Evolutionary conservation across 2,888 invertebrate genomes (phyloP).

Genomic region (Hartigia nigra): DNA sequence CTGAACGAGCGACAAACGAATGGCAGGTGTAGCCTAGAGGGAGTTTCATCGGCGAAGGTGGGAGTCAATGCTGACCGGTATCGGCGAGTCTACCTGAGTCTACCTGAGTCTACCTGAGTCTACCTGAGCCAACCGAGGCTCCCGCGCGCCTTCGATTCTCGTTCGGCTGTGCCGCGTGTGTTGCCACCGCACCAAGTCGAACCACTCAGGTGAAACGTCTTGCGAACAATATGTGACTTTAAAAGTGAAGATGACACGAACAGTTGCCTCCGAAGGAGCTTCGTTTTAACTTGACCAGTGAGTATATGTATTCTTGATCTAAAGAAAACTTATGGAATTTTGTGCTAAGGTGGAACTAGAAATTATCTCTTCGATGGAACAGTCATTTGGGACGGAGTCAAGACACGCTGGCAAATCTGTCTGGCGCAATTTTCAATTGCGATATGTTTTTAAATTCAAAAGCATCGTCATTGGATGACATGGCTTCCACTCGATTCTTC

Average conservation of each 20-base stretch:
- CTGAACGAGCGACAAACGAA: neutral
- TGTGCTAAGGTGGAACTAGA: neutral
- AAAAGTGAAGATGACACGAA: neutral
- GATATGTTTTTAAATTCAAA: neutral
- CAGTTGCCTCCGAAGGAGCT: neutral
- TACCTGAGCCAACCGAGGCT: constrained; percentile 25
- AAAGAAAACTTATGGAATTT: neutral
- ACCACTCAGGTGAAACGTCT: constrained; percentile 31
- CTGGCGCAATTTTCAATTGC: neutral
- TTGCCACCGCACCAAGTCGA: constrained; percentile 40
- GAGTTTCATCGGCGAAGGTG: constrained; percentile 45
- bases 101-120: neutral
- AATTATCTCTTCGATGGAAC: neutral
- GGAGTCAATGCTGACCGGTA: constrained; percentile 51
- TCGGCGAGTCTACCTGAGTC: constrained; percentile 14
- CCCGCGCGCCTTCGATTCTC: constrained; percentile 19
- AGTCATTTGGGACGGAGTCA: neutral
- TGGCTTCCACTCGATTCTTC: neutral
- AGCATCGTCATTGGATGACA: neutral
- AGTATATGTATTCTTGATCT: neutral
- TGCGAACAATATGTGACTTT: constrained; percentile 12
- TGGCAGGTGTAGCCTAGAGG: constrained; percentile 34
- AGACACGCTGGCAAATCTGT: no score
- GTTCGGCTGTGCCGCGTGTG: constrained; percentile 50
- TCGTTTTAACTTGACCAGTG: neutral